Evolutionary conservation across 1,140 invertebrate genomes (phyloP).

Genomic region (Brachystomella parvula): DNA sequence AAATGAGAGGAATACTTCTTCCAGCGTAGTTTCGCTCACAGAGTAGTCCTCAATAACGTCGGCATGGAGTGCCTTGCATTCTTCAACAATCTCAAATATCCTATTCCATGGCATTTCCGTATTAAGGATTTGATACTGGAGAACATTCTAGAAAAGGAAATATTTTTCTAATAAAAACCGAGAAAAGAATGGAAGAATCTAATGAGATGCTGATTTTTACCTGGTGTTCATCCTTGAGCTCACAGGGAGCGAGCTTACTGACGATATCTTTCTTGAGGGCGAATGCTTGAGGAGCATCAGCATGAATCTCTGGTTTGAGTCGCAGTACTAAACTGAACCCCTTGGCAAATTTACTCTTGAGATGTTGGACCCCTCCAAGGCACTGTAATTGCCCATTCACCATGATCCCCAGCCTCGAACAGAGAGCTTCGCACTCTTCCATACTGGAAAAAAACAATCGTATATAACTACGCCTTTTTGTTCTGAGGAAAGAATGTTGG

Average conservation of each 20-base stretch:
- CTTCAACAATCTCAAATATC: slow-evolving; percentile 52
- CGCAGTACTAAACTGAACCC: slow-evolving; percentile 50
- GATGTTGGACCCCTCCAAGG: slow-evolving; percentile 43
- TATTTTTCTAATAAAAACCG: background rate
- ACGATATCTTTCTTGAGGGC: slow-evolving; percentile 17
- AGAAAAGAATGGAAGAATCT: background rate
- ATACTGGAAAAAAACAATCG: slow-evolving; percentile 35
- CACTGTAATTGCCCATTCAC: slow-evolving; percentile 45
- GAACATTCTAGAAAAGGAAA: slow-evolving; percentile 45
- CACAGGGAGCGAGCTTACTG: slow-evolving; percentile 25
- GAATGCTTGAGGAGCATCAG: slow-evolving; percentile 7
- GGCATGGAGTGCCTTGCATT: slow-evolving; percentile 41
- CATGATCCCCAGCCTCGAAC: slow-evolving; percentile 45
- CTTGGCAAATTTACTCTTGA: slow-evolving; percentile 49
- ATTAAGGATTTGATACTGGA: slow-evolving; percentile 50
- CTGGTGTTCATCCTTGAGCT: slow-evolving; percentile 36
- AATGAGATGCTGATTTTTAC: slow-evolving; percentile 13
- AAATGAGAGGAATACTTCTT: slow-evolving; percentile 50
- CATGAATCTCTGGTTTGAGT: slow-evolving; percentile 28
- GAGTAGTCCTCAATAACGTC: slow-evolving; percentile 50
- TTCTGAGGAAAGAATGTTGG: no score
- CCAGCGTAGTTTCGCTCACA: slow-evolving; percentile 58
- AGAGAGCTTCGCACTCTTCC: slow-evolving; percentile 48
- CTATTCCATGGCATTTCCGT: slow-evolving; percentile 44
- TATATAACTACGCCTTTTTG: no score